phyloP scores from a whole-genome alignment of 2,113 vertebrate species.

The Entomyzon cyanotis region DNA sequence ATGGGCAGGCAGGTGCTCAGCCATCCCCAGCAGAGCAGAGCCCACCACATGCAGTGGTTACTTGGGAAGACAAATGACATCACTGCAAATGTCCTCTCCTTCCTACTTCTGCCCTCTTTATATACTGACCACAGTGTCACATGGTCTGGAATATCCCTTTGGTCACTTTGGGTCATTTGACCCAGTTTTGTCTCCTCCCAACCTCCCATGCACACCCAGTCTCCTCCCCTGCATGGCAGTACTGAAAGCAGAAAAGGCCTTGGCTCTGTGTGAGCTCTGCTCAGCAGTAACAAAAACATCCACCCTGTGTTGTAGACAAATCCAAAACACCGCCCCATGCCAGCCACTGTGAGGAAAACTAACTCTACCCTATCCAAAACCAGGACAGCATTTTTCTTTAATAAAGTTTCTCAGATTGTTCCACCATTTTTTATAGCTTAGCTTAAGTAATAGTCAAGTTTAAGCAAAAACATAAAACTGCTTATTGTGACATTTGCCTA shows the following conservation, averaged over 20 bases:
- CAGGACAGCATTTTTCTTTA: background rate
- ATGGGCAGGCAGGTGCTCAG: background rate
- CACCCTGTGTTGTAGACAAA: background rate
- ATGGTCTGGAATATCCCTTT: background rate
- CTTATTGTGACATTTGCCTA: slow-evolving; percentile 48
- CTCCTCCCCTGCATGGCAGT: background rate
- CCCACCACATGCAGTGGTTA: no score
- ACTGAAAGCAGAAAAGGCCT: background rate
- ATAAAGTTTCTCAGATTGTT: background rate
- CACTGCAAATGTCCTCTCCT: background rate
- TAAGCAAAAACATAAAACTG: slow-evolving; percentile 29
- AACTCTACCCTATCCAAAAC: background rate
- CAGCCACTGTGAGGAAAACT: background rate
- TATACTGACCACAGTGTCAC: no score
- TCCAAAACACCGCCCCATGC: no score
- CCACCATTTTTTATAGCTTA: background rate
- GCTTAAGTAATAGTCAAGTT: background rate
- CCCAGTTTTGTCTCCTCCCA: background rate
- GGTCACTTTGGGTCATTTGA: background rate
- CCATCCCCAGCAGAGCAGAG: no score
- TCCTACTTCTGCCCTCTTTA: background rate
- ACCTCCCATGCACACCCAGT: background rate
- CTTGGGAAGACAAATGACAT: background rate
- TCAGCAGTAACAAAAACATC: background rate
- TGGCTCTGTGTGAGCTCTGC: background rate